Conservation (phyloP, 2,113 vertebrate genomes). For the Neomonachus schauinslandi region DNA sequence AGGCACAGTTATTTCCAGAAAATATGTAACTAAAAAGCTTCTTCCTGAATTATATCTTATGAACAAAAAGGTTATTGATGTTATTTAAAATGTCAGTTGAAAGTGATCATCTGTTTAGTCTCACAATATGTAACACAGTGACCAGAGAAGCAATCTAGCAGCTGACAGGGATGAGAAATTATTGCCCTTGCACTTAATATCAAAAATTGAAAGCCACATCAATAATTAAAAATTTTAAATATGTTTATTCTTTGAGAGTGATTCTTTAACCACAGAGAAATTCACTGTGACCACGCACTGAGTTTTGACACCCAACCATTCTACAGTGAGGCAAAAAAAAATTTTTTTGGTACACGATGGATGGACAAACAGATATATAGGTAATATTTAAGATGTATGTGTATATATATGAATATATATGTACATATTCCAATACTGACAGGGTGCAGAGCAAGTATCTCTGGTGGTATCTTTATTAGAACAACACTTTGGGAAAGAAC, state of each 20-base stretch:
- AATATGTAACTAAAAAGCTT: constrained; percentile 15
- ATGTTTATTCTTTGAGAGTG: background rate
- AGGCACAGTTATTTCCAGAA: constrained; percentile 22
- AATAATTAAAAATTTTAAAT: constrained; percentile 14
- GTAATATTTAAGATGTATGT: background rate
- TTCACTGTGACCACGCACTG: constrained; percentile 9
- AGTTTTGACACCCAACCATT: constrained; percentile 17
- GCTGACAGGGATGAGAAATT: background rate
- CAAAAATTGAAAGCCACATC: constrained; percentile 37
- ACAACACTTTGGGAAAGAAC: constrained; percentile 13
- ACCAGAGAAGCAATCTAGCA: background rate
- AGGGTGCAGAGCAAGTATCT: background rate
- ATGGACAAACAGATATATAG: background rate
- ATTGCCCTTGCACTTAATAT: background rate
- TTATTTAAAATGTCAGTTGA: constrained; percentile 11
- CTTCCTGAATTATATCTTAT: background rate
- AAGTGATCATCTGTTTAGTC: background rate
- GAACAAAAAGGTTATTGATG: background rate
- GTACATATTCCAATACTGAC: background rate
- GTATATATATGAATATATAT: background rate
- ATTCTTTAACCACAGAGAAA: constrained; percentile 20
- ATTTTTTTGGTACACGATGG: background rate
- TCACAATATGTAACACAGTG: background rate
- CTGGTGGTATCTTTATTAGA: background rate
- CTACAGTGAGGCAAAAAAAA: background rate